phyloP scores from a whole-genome alignment of 2,113 vertebrate species.

The Aegotheles bennettii region DNA sequence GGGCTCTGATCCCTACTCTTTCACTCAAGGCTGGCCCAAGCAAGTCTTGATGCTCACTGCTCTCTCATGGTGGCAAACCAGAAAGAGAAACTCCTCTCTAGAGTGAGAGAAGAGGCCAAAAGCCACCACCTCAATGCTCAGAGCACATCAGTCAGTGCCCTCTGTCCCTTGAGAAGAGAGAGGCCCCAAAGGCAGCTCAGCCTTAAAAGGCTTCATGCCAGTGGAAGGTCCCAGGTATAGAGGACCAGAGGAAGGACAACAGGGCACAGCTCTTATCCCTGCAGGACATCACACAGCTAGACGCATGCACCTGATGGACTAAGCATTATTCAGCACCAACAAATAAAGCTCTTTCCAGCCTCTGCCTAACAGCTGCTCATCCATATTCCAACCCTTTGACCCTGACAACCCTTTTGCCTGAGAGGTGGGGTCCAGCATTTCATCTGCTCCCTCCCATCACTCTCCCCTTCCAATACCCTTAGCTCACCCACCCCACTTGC shows the following conservation, averaged over 20 bases:
- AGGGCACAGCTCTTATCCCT: neutral
- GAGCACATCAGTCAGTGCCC: neutral
- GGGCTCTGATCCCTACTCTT: neutral
- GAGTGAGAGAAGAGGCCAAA: neutral
- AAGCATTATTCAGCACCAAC: accelerated
- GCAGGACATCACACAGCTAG: neutral
- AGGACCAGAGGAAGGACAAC: neutral
- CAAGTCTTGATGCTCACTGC: neutral
- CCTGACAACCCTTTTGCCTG: neutral
- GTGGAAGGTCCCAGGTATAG: neutral
- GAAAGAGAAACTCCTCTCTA: neutral
- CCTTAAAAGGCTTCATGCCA: neutral
- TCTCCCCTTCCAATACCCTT: neutral
- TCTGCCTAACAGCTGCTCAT: neutral
- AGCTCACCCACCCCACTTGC: neutral
- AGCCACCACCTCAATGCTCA: neutral
- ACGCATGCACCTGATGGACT: neutral
- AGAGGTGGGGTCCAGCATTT: neutral
- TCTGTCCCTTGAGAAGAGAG: neutral
- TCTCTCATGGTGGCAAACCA: neutral
- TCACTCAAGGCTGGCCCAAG: neutral
- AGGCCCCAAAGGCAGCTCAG: neutral
- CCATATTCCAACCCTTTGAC: neutral
- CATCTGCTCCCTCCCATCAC: neutral
- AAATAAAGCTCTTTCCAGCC: neutral